Base-by-base conservation (phyloP, 1,140 invertebrate species). In the Drosophila mauritiana region DNA sequence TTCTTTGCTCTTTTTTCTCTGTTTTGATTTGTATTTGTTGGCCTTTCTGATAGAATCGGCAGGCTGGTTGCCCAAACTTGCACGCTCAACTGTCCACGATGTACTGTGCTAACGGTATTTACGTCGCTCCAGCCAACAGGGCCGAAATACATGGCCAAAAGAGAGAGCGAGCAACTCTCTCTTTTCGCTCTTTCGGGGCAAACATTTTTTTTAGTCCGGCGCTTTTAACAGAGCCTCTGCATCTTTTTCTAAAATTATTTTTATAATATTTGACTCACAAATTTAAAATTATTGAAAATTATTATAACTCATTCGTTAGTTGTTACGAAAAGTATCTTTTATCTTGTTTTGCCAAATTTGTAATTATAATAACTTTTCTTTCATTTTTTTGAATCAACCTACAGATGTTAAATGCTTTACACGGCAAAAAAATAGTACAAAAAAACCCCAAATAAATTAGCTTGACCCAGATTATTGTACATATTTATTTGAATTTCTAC, bases 71-170 rank as follows among this genome's bases (percentile, higher is more conserved):
- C 36, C 36, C 51, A 65, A 70, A 88, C 84, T 89, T 88, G 63
- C 84, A 78, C 84, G 85, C 73, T 90, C 85, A 72, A 89, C 85
- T 68, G 84, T 84, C 78, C 61, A 90, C 84, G 85, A 80, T 69
- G 57, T 80, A 89, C 84, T 89, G 78, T 57, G 84, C 77, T 89
- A 78, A 80, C 80, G 85, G 80, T 89, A 89, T 89, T 88, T 84
- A 73, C 80, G 59, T 72, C 57, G 75, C 51, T 57, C 37, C 13
- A 55, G 64, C 51, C 36, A 59, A 56, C 63, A 68, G 70, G 56
- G 64, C 59, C 22, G 42, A 56, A 56, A 12, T 48, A 37, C 37
- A 46, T 62, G 67, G 53, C 67, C 55, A 31, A 40, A 54, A 55
- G 62, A 58, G 65, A 52, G 62, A 43, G 34, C 20, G 22, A 37